These are phyloP conservation scores for Sminthurinus signatus DNA, from an alignment of 1,140 invertebrate species.

Conservation along the genomic window DNA sequence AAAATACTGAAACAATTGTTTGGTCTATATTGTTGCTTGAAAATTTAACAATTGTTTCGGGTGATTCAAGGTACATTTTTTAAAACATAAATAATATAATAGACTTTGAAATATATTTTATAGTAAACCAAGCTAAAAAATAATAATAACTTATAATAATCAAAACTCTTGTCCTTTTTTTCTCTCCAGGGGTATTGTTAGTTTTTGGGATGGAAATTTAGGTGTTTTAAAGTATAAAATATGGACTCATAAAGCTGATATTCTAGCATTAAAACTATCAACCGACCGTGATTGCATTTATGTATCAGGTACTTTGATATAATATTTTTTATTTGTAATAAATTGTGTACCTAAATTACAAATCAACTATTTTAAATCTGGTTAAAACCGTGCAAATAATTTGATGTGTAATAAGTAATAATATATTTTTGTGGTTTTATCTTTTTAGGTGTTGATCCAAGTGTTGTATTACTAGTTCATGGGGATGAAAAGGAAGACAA, in stretches of 20 bases:
- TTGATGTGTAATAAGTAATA: too few species aligned
- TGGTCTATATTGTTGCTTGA: conserved; percentile 73
- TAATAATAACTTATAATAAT: neutral
- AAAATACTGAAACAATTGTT: conserved; percentile 68
- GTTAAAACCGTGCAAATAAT: too few species aligned
- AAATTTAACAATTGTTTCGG: conserved; percentile 79
- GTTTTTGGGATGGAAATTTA: conserved; percentile 76
- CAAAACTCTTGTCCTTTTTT: neutral
- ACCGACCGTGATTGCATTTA: conserved; percentile 63
- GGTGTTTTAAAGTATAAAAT: conserved; percentile 68
- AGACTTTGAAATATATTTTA: neutral
- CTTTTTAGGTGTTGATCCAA: conserved; percentile 63
- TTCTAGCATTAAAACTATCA: conserved; percentile 64
- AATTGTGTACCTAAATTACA: conserved; percentile 45
- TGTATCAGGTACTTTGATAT: conserved; percentile 64
- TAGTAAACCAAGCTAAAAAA: neutral
- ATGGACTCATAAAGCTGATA: conserved; percentile 70
- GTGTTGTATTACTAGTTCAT: conserved; percentile 56
- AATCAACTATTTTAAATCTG: too few species aligned
- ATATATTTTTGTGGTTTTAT: conserved; percentile 14
- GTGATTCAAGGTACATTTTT: conserved; percentile 60
- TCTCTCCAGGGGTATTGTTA: conserved; percentile 61
- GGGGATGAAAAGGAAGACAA: conserved; percentile 51
- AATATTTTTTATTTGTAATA: conserved; percentile 57
- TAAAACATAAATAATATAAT: neutral